A percentile compares a stretch with the other conserved stretches of the same genome.
These are phyloP conservation scores for Aleiodes sp. DNA, from an alignment of 1,140 invertebrate species.

Conservation along the genomic window DNA sequence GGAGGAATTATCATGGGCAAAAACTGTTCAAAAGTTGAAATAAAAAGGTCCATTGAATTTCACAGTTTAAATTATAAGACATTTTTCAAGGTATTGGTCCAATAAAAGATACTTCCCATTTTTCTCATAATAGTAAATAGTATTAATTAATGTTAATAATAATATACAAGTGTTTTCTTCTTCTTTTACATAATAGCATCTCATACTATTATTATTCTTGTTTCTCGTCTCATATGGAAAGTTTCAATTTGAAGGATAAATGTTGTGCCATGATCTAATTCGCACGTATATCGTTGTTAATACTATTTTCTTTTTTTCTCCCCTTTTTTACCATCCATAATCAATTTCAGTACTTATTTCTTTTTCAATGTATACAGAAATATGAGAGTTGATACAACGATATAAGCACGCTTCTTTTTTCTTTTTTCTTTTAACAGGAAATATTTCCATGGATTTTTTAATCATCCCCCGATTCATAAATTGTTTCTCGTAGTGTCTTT, in stretches of 20 bases:
- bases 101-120: background rate
- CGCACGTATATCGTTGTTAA: slow-evolving; percentile 17
- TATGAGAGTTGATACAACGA: background rate
- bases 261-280: slow-evolving; percentile 34
- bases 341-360: too few species aligned
- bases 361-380: background rate
- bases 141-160: slow-evolving; percentile 27
- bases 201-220: slow-evolving; percentile 32
- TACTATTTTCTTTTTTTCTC: background rate
- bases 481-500: slow-evolving; percentile 13
- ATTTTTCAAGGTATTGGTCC: too few species aligned
- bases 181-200: slow-evolving; percentile 33
- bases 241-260: slow-evolving; percentile 31
- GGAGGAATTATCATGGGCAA: too few species aligned
- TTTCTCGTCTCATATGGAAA: slow-evolving; percentile 31
- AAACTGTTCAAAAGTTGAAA: too few species aligned
- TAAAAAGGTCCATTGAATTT: too few species aligned
- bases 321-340: background rate
- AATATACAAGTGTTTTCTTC: slow-evolving; percentile 34
- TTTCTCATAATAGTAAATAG: slow-evolving; percentile 7
- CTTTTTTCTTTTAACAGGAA: background rate
- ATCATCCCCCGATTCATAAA: background rate
- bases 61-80: too few species aligned
- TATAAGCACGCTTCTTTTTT: background rate
- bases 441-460: slow-evolving; percentile 5